Percentiles rank a stretch among this genome's conserved stretches.
Evolutionary conservation across 2,797 vertebrate species (phyloP).

Genomic region (Myotis pilosus): DNA sequence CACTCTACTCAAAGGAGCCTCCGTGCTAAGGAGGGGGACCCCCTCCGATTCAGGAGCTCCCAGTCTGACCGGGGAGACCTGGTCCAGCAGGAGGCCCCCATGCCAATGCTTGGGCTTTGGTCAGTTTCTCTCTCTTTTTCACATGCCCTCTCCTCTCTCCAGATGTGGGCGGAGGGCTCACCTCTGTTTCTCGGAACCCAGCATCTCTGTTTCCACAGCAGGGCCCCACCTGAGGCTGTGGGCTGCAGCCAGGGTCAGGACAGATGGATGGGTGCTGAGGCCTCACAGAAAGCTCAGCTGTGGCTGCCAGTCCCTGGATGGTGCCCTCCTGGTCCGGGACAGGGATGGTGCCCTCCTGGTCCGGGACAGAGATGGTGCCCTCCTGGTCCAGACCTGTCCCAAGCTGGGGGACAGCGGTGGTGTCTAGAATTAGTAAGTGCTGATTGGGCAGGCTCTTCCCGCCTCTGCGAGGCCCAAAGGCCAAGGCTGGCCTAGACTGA

Average conservation of each 20-base stretch:
- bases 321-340: background rate
- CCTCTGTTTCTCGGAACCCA: background rate
- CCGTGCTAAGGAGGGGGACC: background rate
- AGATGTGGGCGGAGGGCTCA: rapidly evolving
- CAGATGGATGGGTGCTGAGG: background rate
- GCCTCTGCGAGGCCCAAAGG: background rate
- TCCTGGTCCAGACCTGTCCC: background rate
- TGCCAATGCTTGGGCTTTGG: background rate
- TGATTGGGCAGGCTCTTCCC: background rate
- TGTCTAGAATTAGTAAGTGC: background rate
- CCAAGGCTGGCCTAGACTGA: background rate
- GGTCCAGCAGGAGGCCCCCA: background rate
- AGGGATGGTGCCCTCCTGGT: background rate
- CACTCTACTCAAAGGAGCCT: background rate
- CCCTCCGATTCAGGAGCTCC: background rate
- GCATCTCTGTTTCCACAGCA: background rate
- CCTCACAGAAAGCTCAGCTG: background rate
- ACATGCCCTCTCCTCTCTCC: background rate
- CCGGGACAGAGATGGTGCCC: too few relatives aligned
- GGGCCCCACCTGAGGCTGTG: background rate
- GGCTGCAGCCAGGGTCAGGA: background rate
- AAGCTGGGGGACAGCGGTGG: background rate
- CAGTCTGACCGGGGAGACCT: background rate
- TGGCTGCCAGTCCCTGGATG: too few relatives aligned
- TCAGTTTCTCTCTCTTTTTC: background rate